Evolutionary conservation across 2,113 vertebrate genomes (phyloP).

Genomic region (Rutilus rutilus): DNA sequence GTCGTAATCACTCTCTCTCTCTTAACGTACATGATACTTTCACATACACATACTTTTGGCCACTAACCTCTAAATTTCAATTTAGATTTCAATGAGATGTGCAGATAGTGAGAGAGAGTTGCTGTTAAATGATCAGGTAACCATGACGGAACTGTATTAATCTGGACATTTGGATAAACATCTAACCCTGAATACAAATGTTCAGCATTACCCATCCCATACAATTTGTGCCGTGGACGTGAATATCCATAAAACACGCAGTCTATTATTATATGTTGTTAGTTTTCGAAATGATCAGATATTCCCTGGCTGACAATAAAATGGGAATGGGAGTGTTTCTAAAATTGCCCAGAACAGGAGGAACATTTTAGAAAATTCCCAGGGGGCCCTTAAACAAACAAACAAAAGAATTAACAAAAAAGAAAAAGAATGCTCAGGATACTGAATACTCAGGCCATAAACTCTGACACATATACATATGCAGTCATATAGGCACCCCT

Average conservation of each 20-base stretch:
- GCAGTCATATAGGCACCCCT: slow-evolving; percentile 64
- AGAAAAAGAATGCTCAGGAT: background rate
- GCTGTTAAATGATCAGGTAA: background rate
- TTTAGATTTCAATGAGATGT: background rate
- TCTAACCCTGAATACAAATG: background rate
- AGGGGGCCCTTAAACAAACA: background rate
- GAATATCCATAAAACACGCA: background rate
- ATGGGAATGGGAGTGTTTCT: background rate
- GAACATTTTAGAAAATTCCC: background rate
- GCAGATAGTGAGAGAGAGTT: background rate
- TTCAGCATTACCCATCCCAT: background rate
- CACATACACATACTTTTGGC: slow-evolving; percentile 33
- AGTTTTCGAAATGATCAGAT: too few relatives aligned
- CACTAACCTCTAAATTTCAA: background rate
- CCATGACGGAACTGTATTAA: background rate
- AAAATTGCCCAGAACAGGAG: background rate
- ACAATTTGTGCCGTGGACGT: background rate
- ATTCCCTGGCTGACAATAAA: background rate
- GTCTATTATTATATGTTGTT: too few relatives aligned
- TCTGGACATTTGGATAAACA: background rate
- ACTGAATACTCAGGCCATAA: background rate
- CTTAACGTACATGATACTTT: background rate
- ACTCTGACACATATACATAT: slow-evolving; percentile 23
- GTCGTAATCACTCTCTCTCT: slow-evolving; percentile 46
- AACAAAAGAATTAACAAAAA: background rate